Percentiles rank a stretch among this genome's conserved stretches.
phyloP scores from a whole-genome alignment of 1,140 invertebrate genomes.

The Venustaconcha ellipsiformis region DNA sequence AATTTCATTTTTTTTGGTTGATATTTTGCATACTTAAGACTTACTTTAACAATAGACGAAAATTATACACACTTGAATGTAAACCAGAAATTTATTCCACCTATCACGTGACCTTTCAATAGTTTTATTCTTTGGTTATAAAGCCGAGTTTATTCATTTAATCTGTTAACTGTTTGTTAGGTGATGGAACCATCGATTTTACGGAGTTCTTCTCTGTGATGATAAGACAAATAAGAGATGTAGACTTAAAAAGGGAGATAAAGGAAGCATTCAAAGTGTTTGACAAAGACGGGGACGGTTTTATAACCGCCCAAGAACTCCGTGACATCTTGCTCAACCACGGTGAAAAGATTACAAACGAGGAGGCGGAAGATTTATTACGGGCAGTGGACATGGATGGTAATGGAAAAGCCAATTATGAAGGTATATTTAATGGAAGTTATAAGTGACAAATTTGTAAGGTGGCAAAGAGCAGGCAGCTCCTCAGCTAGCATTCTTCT shows the following conservation, averaged over 20 bases:
- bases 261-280: conserved; percentile 97
- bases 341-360: conserved; percentile 85
- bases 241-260: conserved; percentile 98
- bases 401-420: conserved; percentile 10
- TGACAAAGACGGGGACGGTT: conserved; percentile 73
- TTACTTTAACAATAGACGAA: too few relatives aligned
- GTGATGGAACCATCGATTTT: conserved; percentile 46
- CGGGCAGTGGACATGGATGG: conserved; percentile 72
- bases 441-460: too few relatives aligned
- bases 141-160: too few relatives aligned
- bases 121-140: too few relatives aligned
- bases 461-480: too few relatives aligned
- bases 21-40: too few relatives aligned
- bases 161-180: conserved; percentile 52
- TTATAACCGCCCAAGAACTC: conserved; percentile 12
- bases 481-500: too few relatives aligned
- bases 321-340: conserved; percentile 20
- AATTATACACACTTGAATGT: too few relatives aligned
- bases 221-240: conserved; percentile 99
- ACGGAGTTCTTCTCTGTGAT: conserved; percentile 94
- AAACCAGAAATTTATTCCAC: too few relatives aligned
- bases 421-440: conserved; percentile 4
- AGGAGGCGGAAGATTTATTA: conserved; percentile 93
- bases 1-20: too few relatives aligned
- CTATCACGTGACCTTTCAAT: too few relatives aligned